phyloP scores from a whole-genome alignment of 2,113 vertebrate species.

The Chaetops frenatus region DNA sequence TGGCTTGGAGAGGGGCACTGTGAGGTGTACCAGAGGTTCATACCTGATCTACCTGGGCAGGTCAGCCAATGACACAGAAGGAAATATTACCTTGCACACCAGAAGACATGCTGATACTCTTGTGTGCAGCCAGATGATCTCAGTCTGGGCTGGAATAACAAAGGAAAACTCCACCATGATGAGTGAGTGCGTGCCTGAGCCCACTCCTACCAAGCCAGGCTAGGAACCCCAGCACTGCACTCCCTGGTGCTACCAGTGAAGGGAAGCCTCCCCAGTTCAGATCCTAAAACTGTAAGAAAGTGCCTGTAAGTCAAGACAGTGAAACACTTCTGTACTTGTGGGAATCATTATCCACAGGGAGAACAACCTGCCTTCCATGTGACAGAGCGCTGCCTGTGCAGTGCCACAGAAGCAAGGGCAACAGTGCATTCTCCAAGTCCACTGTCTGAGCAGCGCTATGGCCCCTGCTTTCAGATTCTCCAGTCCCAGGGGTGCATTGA shows the following conservation, averaged over 20 bases:
- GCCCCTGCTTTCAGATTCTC: background rate
- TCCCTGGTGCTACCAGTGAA: background rate
- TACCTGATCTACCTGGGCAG: background rate
- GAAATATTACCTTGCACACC: background rate
- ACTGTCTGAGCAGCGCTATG: background rate
- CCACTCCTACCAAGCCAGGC: background rate
- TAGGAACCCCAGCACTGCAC: background rate
- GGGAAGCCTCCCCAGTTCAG: background rate
- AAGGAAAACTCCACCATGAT: background rate
- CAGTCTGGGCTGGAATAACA: background rate
- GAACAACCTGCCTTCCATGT: background rate
- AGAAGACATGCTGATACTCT: background rate
- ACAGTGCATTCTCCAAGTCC: rapidly evolving
- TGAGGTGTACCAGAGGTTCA: background rate
- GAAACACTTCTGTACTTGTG: background rate
- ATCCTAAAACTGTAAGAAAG: background rate
- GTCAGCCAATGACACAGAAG: background rate
- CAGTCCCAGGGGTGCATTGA: background rate
- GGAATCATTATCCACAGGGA: background rate
- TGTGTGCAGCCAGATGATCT: background rate
- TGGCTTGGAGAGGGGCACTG: background rate
- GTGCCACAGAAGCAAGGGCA: background rate
- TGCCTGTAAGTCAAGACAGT: background rate
- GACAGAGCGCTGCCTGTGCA: background rate
- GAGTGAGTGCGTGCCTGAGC: background rate